These are phyloP conservation scores for Hemaris fuciformis DNA, from an alignment of 2,888 invertebrate genomes.

Conservation along the genomic window DNA sequence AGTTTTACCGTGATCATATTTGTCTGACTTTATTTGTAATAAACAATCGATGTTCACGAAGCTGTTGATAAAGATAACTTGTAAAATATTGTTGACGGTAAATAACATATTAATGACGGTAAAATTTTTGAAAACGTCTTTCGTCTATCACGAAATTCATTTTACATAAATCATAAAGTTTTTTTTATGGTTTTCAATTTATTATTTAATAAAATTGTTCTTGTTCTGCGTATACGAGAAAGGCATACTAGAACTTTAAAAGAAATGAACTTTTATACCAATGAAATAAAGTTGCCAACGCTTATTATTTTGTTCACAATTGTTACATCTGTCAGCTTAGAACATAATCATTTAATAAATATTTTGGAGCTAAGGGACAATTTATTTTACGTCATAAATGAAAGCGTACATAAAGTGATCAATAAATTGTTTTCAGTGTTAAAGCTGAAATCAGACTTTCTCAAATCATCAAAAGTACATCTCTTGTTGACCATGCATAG, in stretches of 20 bases:
- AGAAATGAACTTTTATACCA: neutral
- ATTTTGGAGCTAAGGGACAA: slow-evolving; percentile 25
- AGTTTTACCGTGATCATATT: slow-evolving; percentile 26
- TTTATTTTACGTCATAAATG: slow-evolving; percentile 30
- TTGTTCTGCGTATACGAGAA: too few species aligned
- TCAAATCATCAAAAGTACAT: slow-evolving; percentile 25
- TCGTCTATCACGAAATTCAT: neutral
- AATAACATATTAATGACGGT: neutral
- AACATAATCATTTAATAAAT: slow-evolving; percentile 16
- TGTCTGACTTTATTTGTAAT: slow-evolving; percentile 17
- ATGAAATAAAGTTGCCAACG: neutral
- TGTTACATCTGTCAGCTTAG: slow-evolving; percentile 21
- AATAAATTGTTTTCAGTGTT: slow-evolving; percentile 41
- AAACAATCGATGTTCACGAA: neutral
- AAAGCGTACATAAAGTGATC: slow-evolving; percentile 30
- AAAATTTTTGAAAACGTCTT: neutral
- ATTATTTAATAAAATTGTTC: neutral
- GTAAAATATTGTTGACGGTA: neutral
- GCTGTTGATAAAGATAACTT: neutral
- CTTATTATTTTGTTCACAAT: neutral
- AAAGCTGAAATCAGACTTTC: slow-evolving; percentile 30
- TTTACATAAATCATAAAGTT: neutral
- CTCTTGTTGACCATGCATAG: slow-evolving; percentile 36
- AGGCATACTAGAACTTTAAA: neutral
- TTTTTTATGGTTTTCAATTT: neutral